Evolutionary conservation across 1,140 invertebrate species (phyloP), one percentile per base, ranked within the genome.

Genomic region (Streblospio benedicti): DNA sequence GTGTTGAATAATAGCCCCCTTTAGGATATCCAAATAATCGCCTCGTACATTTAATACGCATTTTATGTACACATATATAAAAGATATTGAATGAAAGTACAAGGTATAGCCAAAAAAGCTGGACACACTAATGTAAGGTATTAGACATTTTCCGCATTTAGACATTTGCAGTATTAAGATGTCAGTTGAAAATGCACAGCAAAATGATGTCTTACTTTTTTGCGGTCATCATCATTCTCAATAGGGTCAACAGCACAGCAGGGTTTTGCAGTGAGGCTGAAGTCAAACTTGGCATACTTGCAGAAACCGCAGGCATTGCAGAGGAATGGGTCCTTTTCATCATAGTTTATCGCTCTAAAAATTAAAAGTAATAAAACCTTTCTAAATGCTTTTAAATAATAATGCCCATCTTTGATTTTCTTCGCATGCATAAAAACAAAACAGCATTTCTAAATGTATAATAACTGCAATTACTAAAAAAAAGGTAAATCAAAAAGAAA

Each of bases 281-380:
- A 94, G 79, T 98, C 95, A 76, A 99, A 97, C 77, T 97, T 97
- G n/a, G 94, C 95, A 79, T 98, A 98, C 79, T 98, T 98, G 81
- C 94, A 98, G 78, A 97, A 98, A 1, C 95, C 95, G 79, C 95
- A 99, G 6, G 93, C 89, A 78, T 97, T 95, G 75, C 95, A 98
- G 14, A 99, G 77, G 83, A 98, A 98, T 1, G 95, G 95, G 82
- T 98, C 95, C 75, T 97, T 96, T 75, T 98, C 94, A 76, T 98
- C 95, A 79, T 99, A 98, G 79, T 98, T 98, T 63, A 98, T 99
- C 0, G 94, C 91, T 16, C 88, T 84, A 71, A 56, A 55, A n/a
- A 62, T 2, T 32, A 59, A 60, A 25, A 14, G n/a, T 27, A 50
- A 49, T 30, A 59, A 41, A 50, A 57, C 32, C 6, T 58, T 57